Conservation (phyloP, 2,113 vertebrate species). For the Nasalis larvatus region DNA sequence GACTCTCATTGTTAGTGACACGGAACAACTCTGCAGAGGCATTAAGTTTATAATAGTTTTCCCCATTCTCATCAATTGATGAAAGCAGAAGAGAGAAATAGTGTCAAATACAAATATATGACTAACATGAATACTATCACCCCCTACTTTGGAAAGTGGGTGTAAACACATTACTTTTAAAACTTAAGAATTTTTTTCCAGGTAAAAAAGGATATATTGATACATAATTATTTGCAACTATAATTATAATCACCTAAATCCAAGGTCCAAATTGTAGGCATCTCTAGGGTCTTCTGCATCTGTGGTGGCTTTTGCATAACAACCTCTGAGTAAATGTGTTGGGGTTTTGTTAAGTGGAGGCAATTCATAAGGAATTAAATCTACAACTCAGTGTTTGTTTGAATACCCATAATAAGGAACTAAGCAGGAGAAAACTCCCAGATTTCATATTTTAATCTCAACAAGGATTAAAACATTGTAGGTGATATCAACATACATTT, state of each 20-base stretch:
- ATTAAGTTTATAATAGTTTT: background rate
- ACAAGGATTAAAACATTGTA: slow-evolving; percentile 34
- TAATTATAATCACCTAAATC: background rate
- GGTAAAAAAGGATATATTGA: background rate
- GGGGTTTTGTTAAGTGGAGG: background rate
- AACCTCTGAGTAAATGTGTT: background rate
- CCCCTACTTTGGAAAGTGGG: background rate
- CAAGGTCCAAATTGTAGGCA: background rate
- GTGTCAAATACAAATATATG: background rate
- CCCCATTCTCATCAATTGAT: background rate
- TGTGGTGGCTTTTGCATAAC: background rate
- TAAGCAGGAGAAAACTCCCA: slow-evolving; percentile 2
- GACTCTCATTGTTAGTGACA: background rate
- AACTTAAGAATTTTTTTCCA: background rate
- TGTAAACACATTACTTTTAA: background rate
- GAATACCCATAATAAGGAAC: slow-evolving; percentile 48
- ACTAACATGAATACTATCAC: background rate
- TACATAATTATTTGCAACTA: too few species aligned
- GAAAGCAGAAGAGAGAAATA: background rate
- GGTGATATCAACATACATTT: slow-evolving; percentile 70
- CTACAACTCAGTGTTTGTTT: background rate
- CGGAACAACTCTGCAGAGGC: background rate
- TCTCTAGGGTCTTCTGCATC: background rate
- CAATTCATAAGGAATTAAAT: background rate
- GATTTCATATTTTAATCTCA: slow-evolving; percentile 28